Base-by-base conservation (phyloP, 2,888 invertebrate species). In the Polyommatus iphigenia region DNA sequence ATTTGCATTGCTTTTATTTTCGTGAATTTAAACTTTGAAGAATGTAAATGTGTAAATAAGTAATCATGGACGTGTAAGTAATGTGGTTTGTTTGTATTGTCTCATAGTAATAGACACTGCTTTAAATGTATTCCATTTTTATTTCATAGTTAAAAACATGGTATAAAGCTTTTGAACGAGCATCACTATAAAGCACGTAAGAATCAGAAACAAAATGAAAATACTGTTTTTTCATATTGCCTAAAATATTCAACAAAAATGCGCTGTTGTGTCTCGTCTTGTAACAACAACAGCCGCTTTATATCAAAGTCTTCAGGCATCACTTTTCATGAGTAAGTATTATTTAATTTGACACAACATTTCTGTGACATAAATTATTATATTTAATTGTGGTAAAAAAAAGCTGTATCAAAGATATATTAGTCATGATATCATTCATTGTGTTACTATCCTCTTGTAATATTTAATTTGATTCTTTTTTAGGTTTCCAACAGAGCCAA, bases 241-340 rank as follows among this genome's bases (percentile, higher is more conserved):
- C 5, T 67, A 67, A 67, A 67, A 3, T 20, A 32, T 18, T 67
- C 20, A 18, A 15, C 29, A 32, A 90, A 83, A 84, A 93, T 93
- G 93, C 85, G 88, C 81, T 93, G 93, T 79, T 89, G 89, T 80
- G 92, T 90, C 18, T 84, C 87, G 5, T 85, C 83, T 6, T 93
- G 93, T 82, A 90, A 87, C 80, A 92, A 91, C 87, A 91, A 91
- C 79, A 89, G 92, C 0, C 87, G 87, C 82, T 83, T 85, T 78
- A 85, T 85, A 24, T 87, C 89, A 1, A 91, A 90, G 80, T 88
- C 88, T 0, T 88, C 90, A 73, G 92, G 91, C 78, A 89, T 92
- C 73, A 90, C 92, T 0, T 92, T 91, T 83, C 92, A 93, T 80
- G 83, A 87, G 93, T 93, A 87, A 91, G 91, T 90, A 6, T 67